A percentile compares a stretch with the other conserved stretches of the same genome.
Conservation (phyloP, 2,888 invertebrate species). For the Bellardia pandia region DNA sequence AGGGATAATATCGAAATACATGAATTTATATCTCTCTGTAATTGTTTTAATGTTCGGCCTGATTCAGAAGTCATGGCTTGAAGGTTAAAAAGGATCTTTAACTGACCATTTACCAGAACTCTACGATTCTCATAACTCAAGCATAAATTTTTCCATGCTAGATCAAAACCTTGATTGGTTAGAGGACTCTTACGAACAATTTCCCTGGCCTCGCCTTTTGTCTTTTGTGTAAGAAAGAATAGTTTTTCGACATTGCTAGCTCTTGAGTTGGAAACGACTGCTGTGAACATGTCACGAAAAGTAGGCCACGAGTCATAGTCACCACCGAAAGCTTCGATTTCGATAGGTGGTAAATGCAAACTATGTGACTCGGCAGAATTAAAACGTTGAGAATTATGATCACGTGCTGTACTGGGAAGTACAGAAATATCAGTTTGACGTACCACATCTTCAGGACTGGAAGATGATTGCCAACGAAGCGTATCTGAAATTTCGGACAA, state of each 20-base stretch:
- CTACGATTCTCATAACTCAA: background rate
- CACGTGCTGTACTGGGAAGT: background rate
- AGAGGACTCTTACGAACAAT: background rate
- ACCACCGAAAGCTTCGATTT: background rate
- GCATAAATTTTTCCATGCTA: background rate
- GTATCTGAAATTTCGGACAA: background rate
- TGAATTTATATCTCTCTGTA: conserved; percentile 15
- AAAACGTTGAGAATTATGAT: background rate
- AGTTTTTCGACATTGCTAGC: no score
- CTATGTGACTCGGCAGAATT: background rate
- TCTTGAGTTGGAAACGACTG: background rate
- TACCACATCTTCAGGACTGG: background rate
- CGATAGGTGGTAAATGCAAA: background rate
- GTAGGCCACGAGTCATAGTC: background rate
- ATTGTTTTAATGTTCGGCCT: background rate
- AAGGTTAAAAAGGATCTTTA: conserved; percentile 13
- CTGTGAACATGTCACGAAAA: background rate
- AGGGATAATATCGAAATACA: background rate
- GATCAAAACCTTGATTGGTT: conserved; percentile 12
- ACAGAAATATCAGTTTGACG: background rate
- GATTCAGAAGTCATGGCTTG: background rate
- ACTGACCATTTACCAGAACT: conserved; percentile 13
- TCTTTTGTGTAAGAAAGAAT: background rate
- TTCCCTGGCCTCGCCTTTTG: background rate
- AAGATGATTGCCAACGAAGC: background rate